phyloP scores from a whole-genome alignment of 2,113 vertebrate species.

The Sylvietta virens region DNA sequence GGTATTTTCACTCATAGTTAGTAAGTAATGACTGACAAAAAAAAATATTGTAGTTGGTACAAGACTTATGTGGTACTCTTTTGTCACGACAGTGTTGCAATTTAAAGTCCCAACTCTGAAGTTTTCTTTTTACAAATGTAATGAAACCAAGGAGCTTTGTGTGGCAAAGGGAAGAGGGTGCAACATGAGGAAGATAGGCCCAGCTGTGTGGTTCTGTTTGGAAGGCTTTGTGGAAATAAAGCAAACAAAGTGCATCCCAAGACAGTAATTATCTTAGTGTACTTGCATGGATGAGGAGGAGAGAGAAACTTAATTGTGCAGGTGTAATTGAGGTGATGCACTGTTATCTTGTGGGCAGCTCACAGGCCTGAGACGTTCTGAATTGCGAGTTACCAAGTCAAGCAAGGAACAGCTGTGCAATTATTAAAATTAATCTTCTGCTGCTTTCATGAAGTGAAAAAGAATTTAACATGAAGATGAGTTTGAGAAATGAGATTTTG shows the following conservation, averaged over 20 bases:
- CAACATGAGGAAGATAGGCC: not conserved
- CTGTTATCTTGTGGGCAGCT: not conserved
- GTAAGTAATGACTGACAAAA: not conserved
- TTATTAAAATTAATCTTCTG: not conserved
- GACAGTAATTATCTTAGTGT: not conserved
- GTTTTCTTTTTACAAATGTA: not conserved
- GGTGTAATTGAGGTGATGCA: not conserved
- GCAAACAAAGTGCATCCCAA: not conserved
- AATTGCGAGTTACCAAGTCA: not conserved
- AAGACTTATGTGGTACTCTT: not conserved
- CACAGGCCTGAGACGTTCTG: accelerated
- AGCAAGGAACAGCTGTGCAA: not conserved
- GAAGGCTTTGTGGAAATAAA: not conserved
- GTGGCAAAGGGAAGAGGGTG: not conserved
- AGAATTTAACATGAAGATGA: not conserved
- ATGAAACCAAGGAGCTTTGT: not conserved
- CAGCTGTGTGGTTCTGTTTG: not conserved
- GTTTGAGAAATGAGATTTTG: not conserved
- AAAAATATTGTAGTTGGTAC: not conserved
- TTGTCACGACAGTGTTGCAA: not conserved
- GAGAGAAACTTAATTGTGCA: not conserved
- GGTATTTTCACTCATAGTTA: not conserved
- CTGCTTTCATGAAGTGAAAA: not conserved
- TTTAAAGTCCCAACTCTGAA: not conserved
- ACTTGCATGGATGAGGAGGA: not conserved